Conservation (phyloP, 2,113 vertebrate genomes). For the Calidris pugnax region DNA sequence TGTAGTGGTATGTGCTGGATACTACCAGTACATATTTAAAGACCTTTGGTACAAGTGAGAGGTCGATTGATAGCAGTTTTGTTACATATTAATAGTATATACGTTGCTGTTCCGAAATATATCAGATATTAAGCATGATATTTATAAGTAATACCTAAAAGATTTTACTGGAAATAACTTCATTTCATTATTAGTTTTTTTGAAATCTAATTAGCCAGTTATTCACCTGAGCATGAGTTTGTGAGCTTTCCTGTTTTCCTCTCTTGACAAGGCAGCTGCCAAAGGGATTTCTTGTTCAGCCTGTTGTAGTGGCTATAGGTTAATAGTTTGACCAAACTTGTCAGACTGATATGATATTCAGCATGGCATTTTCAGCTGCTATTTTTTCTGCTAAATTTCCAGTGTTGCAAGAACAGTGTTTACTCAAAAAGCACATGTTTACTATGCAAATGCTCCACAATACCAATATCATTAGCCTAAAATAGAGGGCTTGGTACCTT, state of each 20-base stretch:
- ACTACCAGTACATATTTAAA: background rate
- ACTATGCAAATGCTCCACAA: background rate
- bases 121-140: background rate
- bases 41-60: background rate
- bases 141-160: background rate
- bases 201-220: background rate
- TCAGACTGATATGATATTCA: conserved; percentile 5
- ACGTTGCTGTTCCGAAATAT: background rate
- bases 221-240: background rate
- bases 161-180: background rate
- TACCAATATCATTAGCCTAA: background rate
- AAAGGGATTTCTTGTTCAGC: background rate
- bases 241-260: background rate
- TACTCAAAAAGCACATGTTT: background rate
- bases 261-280: background rate
- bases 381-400: conserved; percentile 40
- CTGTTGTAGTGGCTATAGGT: background rate
- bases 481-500: background rate
- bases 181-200: background rate
- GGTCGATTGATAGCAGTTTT: background rate
- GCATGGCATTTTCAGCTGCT: conserved; percentile 1
- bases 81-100: background rate
- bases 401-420: background rate
- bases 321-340: conserved; percentile 31
- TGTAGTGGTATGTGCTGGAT: background rate